phyloP scores from a whole-genome alignment of 2,888 invertebrate genomes.

The Leucophenga maculata region DNA sequence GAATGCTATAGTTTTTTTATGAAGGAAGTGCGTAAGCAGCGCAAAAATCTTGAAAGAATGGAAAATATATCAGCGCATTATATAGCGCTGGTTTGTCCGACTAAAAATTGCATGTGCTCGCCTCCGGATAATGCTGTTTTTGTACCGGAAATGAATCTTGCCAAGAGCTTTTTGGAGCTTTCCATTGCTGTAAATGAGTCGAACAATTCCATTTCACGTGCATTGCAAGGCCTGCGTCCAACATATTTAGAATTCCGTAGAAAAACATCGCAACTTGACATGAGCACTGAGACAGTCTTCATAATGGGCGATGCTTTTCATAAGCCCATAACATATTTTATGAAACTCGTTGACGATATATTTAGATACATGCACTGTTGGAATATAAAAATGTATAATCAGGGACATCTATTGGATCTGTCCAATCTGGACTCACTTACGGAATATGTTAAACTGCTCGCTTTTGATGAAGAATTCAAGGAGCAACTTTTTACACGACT shows the following conservation, averaged over 20 bases:
- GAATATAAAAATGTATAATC: not conserved
- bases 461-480: slow-evolving; percentile 6
- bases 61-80: not conserved
- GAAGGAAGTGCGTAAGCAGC: slow-evolving; percentile 41
- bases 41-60: slow-evolving; percentile 25
- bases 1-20: not conserved
- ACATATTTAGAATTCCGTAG: slow-evolving; percentile 6
- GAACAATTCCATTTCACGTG: not conserved
- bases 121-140: not conserved
- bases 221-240: not conserved
- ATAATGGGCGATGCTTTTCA: slow-evolving; percentile 18
- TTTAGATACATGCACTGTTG: slow-evolving; percentile 1
- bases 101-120: not conserved
- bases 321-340: slow-evolving; percentile 7
- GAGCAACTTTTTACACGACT: slow-evolving; percentile 10
- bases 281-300: not conserved
- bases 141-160: no score
- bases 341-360: not conserved
- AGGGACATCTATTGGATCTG: not conserved
- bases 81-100: not conserved
- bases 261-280: not conserved
- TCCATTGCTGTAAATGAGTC: not conserved
- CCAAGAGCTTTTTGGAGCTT: no score
- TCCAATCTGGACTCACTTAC: not conserved
- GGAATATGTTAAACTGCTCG: not conserved